A percentile compares a stretch with the other conserved stretches of the same genome.
Conservation (phyloP, 2,797 vertebrate species). For the Simalia tracyae region DNA sequence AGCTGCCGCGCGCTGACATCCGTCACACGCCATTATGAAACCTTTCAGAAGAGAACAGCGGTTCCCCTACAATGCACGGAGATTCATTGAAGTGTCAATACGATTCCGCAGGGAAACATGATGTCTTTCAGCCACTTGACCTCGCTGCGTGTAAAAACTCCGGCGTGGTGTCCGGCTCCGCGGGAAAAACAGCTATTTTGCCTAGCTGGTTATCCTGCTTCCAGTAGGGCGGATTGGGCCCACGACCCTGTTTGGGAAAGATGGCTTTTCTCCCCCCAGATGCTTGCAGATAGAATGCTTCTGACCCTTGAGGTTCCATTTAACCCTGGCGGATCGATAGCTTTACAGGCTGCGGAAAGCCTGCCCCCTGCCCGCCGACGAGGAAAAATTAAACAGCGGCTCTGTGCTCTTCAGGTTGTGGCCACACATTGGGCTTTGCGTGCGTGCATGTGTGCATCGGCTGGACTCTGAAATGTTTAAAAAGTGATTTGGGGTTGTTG, state of each 20-base stretch:
- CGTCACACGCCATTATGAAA: background rate
- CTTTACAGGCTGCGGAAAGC: background rate
- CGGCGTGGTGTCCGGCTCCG: background rate
- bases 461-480: background rate
- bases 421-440: background rate
- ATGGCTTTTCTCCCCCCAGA: background rate
- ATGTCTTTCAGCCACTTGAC: background rate
- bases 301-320: background rate
- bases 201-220: background rate
- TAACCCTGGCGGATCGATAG: background rate
- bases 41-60: background rate
- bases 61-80: background rate
- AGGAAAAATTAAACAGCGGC: background rate
- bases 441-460: background rate
- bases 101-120: background rate
- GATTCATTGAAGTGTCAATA: background rate
- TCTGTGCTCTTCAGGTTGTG: background rate
- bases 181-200: background rate
- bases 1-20: background rate
- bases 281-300: background rate
- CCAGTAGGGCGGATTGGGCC: background rate
- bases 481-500: background rate
- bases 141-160: background rate
- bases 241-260: background rate
- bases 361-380: rapidly evolving